phyloP scores from a whole-genome alignment of 2,797 vertebrate species.

The Linurgus olivaceus region DNA sequence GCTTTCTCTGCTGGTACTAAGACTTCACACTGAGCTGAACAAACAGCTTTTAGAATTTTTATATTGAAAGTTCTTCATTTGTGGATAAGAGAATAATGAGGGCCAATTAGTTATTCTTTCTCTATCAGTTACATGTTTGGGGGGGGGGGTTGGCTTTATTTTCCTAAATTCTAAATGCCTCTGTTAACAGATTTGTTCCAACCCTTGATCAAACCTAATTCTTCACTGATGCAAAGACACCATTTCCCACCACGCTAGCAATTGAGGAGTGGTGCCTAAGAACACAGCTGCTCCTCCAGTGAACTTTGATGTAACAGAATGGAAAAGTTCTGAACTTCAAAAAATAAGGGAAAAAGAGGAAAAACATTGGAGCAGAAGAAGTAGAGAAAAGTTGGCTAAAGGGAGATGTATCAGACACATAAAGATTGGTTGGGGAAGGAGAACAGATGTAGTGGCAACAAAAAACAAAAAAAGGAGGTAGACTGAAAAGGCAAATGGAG shows the following conservation, averaged over 20 bases:
- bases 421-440: neutral
- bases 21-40: constrained; percentile 31
- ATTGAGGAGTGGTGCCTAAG: neutral
- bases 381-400: neutral
- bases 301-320: neutral
- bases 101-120: neutral
- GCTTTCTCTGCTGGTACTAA: constrained; percentile 27
- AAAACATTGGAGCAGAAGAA: neutral
- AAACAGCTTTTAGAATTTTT: constrained; percentile 47
- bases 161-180: neutral
- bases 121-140: neutral
- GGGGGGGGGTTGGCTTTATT: neutral
- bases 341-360: neutral
- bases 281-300: neutral
- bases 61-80: neutral
- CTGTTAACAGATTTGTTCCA: neutral
- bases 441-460: neutral
- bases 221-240: neutral
- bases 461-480: neutral
- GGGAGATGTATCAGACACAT: neutral
- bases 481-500: neutral
- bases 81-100: constrained; percentile 16
- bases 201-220: neutral
- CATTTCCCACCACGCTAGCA: neutral
- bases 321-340: neutral